Percentiles rank a stretch among this genome's conserved stretches.
phyloP scores from a whole-genome alignment of 2,888 invertebrate species.

The Colostygia pectinataria region DNA sequence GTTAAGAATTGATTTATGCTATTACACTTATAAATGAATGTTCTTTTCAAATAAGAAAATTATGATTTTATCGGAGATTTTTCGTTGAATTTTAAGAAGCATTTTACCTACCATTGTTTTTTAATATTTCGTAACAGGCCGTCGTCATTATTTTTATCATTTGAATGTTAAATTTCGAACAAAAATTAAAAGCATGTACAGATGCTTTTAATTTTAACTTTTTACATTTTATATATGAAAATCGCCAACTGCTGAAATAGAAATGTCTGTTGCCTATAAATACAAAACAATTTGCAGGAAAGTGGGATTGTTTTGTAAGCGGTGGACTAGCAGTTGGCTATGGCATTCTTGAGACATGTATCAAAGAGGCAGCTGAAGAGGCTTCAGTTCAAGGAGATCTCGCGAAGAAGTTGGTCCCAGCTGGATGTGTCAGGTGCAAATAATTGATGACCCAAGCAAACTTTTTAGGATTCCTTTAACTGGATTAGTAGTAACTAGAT shows the following conservation, averaged over 20 bases:
- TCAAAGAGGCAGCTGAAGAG: conserved; percentile 97
- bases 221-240: too few relatives aligned
- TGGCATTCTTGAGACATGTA: conserved; percentile 93
- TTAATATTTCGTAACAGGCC: conserved; percentile 5
- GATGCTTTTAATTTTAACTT: too few relatives aligned
- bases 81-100: conserved; percentile 26
- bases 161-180: neutral
- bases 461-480: neutral
- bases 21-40: conserved; percentile 54
- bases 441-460: neutral
- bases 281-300: conserved; percentile 77
- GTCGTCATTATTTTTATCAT: neutral
- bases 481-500: neutral
- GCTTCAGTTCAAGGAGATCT: conserved; percentile 93
- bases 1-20: conserved; percentile 64
- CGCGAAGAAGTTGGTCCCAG: conserved; percentile 88
- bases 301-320: conserved; percentile 98
- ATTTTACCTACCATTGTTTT: conserved; percentile 15
- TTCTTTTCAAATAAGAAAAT: conserved; percentile 44
- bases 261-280: too few relatives aligned
- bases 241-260: too few relatives aligned
- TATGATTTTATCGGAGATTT: conserved; percentile 35
- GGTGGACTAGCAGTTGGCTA: conserved; percentile 96
- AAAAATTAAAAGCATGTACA: too few relatives aligned
- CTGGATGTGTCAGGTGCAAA: conserved; percentile 90